These are phyloP conservation scores for Agrotis segetum DNA, from an alignment of 2,888 invertebrate genomes.

Conservation along the genomic window DNA sequence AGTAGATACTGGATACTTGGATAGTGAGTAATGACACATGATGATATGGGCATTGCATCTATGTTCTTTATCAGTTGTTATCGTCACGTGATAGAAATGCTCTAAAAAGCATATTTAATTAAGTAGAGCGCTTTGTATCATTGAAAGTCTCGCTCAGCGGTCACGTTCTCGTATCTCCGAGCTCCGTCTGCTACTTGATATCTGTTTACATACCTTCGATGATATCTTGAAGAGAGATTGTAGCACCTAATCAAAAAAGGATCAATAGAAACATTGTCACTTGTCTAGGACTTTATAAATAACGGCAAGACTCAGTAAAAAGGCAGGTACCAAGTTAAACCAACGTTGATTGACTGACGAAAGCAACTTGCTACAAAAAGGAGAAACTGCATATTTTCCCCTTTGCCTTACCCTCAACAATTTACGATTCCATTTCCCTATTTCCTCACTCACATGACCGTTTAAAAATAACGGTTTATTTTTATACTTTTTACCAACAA, in stretches of 20 bases:
- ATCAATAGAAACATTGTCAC: not conserved
- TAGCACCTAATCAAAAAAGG: not conserved
- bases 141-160: not conserved
- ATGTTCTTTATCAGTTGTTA: not conserved
- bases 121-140: not conserved
- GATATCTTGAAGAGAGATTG: no score
- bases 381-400: slow-evolving; percentile 18
- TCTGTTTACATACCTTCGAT: no score
- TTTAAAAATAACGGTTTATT: slow-evolving; percentile 56
- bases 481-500: slow-evolving; percentile 65
- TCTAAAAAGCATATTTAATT: not conserved
- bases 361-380: slow-evolving; percentile 17
- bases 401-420: slow-evolving; percentile 11
- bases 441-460: slow-evolving; percentile 52
- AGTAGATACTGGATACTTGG: no score
- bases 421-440: slow-evolving; percentile 66
- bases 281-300: not conserved
- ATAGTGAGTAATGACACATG: not conserved
- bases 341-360: not conserved
- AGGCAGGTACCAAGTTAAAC: not conserved
- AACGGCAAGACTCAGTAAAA: not conserved
- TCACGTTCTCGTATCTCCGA: no score
- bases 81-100: not conserved
- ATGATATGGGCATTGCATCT: not conserved
- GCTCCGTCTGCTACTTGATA: no score